Conservation (phyloP, 2,797 vertebrate species). For the Sphenodon punctatus region DNA sequence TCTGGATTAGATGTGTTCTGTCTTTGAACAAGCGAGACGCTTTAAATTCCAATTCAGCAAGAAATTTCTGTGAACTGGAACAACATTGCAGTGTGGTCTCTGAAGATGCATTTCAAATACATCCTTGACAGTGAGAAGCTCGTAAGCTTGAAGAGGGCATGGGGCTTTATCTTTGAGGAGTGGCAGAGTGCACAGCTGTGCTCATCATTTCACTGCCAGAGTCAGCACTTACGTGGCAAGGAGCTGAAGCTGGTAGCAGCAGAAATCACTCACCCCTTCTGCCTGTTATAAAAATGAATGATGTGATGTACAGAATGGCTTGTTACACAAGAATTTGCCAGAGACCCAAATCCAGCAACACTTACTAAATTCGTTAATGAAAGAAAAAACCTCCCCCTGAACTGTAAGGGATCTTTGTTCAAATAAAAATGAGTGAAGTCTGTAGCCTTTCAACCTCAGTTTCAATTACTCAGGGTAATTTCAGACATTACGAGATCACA, state of each 20-base stretch:
- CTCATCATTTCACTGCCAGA: accelerated
- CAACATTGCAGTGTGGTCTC: neutral
- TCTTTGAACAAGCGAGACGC: neutral
- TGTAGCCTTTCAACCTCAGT: neutral
- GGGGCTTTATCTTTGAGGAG: neutral
- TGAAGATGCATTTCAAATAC: neutral
- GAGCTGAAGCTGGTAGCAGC: neutral
- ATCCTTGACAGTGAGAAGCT: neutral
- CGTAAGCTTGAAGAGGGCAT: neutral
- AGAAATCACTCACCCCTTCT: neutral
- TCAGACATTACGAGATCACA: too few species aligned
- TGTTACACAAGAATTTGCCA: neutral
- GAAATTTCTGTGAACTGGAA: slow-evolving; percentile 2
- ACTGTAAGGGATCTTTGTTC: neutral
- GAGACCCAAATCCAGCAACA: too few species aligned
- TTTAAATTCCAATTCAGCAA: accelerated
- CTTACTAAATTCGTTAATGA: too few species aligned
- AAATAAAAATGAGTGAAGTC: neutral
- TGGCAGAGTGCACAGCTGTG: neutral
- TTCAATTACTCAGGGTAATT: too few species aligned
- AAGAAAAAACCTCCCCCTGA: neutral
- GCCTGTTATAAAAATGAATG: neutral
- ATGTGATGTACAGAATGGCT: neutral
- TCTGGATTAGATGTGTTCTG: neutral
- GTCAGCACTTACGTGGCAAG: neutral